Percentiles rank a stretch among this genome's conserved stretches.
These are phyloP conservation scores for Apoda limacodes DNA, from an alignment of 2,888 invertebrate genomes.

Conservation along the genomic window DNA sequence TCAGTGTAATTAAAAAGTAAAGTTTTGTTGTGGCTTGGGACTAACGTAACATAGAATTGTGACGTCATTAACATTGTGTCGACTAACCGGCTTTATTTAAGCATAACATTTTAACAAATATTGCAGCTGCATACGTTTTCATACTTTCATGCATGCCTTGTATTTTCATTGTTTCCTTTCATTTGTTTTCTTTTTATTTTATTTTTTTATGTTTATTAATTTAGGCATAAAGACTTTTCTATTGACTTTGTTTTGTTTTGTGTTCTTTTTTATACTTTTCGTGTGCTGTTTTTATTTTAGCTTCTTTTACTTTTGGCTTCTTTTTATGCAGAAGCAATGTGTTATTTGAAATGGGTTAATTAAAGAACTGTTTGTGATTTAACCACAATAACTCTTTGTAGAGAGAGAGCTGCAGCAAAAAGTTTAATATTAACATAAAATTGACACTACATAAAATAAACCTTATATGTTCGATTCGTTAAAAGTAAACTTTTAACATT, in stretches of 20 bases:
- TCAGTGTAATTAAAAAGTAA: slow-evolving; percentile 29
- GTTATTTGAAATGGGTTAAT: slow-evolving; percentile 7
- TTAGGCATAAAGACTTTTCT: slow-evolving; percentile 19
- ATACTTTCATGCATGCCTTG: slow-evolving; percentile 30
- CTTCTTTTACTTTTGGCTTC: slow-evolving; percentile 34
- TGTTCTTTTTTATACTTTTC: slow-evolving; percentile 11
- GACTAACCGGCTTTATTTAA: slow-evolving; percentile 33
- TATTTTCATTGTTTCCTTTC: slow-evolving; percentile 21
- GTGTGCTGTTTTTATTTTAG: slow-evolving; percentile 18
- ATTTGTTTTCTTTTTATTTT: slow-evolving; percentile 19
- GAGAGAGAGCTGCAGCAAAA: slow-evolving; percentile 30
- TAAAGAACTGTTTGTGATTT: slow-evolving; percentile 2
- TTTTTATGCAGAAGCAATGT: slow-evolving; percentile 64
- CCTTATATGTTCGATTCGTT: no score
- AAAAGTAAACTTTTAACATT: no score
- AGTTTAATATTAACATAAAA: no score
- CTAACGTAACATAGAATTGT: no score
- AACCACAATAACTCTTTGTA: slow-evolving; percentile 62
- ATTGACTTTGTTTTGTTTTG: slow-evolving; percentile 13
- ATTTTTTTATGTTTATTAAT: slow-evolving; percentile 17
- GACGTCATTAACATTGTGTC: slow-evolving; percentile 35
- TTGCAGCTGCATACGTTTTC: slow-evolving; percentile 58
- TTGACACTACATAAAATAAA: no score
- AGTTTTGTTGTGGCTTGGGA: slow-evolving; percentile 69
- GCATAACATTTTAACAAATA: slow-evolving; percentile 37